Percentiles rank a stretch among this genome's conserved stretches.
Evolutionary conservation across 1,140 invertebrate species (phyloP).

Genomic region (Batillaria attramentaria): DNA sequence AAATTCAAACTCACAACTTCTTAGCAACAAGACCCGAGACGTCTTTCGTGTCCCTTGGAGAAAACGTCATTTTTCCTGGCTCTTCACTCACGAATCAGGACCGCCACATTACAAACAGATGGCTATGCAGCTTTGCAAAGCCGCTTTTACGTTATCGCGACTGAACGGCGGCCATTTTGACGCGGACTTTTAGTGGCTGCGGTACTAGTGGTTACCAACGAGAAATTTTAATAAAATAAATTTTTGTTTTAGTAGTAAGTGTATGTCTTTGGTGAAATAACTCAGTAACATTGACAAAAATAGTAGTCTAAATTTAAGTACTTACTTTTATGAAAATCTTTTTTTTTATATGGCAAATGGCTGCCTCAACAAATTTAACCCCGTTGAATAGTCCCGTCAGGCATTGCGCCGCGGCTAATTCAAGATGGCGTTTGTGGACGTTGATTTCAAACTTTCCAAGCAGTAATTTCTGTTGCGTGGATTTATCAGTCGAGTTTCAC

Average conservation of each 20-base stretch:
- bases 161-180: conserved; percentile 26
- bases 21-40: conserved; percentile 33
- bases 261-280: background rate
- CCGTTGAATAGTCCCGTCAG: background rate
- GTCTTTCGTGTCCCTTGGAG: conserved; percentile 33
- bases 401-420: conserved; percentile 26
- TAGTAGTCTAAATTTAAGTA: background rate
- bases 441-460: background rate
- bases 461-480: no score
- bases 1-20: conserved; percentile 32
- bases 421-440: conserved; percentile 18
- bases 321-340: background rate
- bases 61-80: conserved; percentile 27
- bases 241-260: background rate
- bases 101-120: background rate
- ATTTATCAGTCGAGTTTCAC: no score
- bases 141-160: background rate
- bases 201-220: conserved; percentile 25
- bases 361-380: background rate
- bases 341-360: background rate
- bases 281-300: background rate
- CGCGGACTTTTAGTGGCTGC: background rate
- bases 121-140: background rate
- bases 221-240: background rate
- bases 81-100: background rate